Conservation (phyloP, 2,113 vertebrate genomes). For the Callorhinus ursinus region DNA sequence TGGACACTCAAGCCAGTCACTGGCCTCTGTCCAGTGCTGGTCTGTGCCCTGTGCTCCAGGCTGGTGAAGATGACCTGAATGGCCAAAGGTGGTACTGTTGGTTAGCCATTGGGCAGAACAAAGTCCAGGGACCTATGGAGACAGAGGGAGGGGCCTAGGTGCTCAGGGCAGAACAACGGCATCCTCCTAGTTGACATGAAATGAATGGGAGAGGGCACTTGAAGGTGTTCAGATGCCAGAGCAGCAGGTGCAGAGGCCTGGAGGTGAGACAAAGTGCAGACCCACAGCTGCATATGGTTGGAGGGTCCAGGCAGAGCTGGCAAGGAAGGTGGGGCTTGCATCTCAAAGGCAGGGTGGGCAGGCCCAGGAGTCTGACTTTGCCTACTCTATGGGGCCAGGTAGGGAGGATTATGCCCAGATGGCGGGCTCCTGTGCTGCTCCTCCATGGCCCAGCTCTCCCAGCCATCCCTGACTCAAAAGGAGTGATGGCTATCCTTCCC, state of each 20-base stretch:
- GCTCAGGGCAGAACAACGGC: background rate
- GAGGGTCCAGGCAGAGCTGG: background rate
- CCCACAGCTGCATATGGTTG: fast-evolving
- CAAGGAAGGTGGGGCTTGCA: background rate
- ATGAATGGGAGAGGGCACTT: background rate
- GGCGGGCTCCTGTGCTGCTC: fast-evolving
- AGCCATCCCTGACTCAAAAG: background rate
- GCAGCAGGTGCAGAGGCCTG: background rate
- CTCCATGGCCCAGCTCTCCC: background rate
- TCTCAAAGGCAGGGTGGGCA: background rate
- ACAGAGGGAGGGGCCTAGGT: background rate
- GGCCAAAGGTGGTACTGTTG: background rate
- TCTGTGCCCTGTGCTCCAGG: background rate
- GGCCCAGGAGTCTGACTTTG: too few species aligned
- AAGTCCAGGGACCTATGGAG: background rate
- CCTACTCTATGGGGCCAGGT: fast-evolving
- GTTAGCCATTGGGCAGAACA: fast-evolving
- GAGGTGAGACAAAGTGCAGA: background rate
- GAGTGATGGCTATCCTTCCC: background rate
- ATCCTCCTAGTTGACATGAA: background rate
- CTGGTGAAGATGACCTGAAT: background rate
- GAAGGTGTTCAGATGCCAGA: too few species aligned
- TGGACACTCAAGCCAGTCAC: background rate
- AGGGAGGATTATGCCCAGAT: background rate
- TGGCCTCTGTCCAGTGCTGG: background rate